Percentiles rank a stretch among this genome's conserved stretches.
phyloP scores from a whole-genome alignment of 2,113 vertebrate genomes.

The Trinectes maculatus region DNA sequence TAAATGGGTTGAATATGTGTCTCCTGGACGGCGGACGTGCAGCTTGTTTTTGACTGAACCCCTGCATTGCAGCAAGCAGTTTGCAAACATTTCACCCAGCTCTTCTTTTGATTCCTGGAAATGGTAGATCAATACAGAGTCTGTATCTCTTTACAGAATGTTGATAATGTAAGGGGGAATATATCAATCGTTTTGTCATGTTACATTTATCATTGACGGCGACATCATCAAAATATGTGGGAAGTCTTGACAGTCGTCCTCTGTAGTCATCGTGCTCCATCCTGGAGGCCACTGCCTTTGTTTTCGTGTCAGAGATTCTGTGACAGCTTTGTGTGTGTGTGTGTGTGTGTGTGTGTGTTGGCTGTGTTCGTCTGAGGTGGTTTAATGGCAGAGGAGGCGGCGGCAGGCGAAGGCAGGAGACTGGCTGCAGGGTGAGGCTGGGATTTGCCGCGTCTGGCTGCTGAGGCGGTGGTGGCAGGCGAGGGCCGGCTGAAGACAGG shows the following conservation, averaged over 20 bases:
- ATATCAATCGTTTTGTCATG: conserved; percentile 10
- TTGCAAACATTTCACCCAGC: not conserved
- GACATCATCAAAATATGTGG: not conserved
- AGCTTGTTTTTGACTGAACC: conserved; percentile 1
- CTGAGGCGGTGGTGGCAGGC: not conserved
- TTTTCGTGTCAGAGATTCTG: conserved; percentile 4
- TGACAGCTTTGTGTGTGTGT: not conserved
- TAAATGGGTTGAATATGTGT: no score
- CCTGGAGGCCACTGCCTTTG: conserved; percentile 1
- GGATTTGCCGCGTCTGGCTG: no score
- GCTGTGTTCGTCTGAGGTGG: not conserved
- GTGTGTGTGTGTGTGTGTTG: no score
- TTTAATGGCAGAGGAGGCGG: not conserved
- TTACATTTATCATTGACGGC: conserved; percentile 22
- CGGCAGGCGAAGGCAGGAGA: not conserved
- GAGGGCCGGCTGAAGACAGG: not conserved
- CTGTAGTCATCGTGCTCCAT: not conserved
- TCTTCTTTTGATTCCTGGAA: conserved; percentile 14
- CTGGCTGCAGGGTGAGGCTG: not conserved
- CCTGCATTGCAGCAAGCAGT: conserved; percentile 26
- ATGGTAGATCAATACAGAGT: conserved; percentile 37
- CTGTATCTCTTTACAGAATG: conserved; percentile 23
- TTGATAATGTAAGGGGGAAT: conserved; percentile 30
- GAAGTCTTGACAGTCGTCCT: not conserved
- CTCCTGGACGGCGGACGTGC: not conserved